A percentile compares a stretch with the other conserved stretches of the same genome.
These are phyloP conservation scores for Philantomba maxwellii DNA, from an alignment of 2,113 vertebrate species.

Conservation along the genomic window DNA sequence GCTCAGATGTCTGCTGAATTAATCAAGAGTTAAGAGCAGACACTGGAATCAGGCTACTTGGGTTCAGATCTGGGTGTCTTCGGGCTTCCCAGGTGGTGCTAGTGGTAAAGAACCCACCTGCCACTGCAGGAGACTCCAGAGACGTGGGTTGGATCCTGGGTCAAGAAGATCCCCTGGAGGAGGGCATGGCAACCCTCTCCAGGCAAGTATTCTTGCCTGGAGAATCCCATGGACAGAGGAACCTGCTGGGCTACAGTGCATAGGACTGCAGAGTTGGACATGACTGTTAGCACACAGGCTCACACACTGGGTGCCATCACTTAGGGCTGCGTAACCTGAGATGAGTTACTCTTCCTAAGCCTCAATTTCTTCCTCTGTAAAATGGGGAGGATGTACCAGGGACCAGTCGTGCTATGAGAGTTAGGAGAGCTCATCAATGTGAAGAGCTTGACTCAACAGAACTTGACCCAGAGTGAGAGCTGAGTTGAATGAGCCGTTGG, in stretches of 20 bases:
- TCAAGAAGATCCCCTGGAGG: background rate
- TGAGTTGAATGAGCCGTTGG: background rate
- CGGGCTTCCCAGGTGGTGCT: background rate
- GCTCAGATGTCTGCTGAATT: background rate
- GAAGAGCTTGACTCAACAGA: background rate
- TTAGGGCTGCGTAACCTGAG: background rate
- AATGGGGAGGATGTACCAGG: background rate
- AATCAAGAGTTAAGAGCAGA: background rate
- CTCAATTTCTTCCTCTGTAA: background rate
- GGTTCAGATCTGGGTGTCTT: background rate
- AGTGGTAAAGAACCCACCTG: background rate
- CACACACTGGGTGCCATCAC: background rate
- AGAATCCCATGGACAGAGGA: background rate
- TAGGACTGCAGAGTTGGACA: background rate
- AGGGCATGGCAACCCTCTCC: background rate
- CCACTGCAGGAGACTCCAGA: background rate
- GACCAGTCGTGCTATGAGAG: no score
- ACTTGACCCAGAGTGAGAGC: background rate
- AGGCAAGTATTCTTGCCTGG: background rate
- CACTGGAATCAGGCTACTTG: background rate
- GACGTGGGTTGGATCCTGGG: background rate
- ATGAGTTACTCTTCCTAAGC: background rate
- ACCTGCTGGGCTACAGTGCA: background rate
- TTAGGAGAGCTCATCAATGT: background rate
- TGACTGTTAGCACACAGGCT: background rate